Evolutionary conservation across 2,888 invertebrate species (phyloP).

Genomic region (Sesia bembeciformis): DNA sequence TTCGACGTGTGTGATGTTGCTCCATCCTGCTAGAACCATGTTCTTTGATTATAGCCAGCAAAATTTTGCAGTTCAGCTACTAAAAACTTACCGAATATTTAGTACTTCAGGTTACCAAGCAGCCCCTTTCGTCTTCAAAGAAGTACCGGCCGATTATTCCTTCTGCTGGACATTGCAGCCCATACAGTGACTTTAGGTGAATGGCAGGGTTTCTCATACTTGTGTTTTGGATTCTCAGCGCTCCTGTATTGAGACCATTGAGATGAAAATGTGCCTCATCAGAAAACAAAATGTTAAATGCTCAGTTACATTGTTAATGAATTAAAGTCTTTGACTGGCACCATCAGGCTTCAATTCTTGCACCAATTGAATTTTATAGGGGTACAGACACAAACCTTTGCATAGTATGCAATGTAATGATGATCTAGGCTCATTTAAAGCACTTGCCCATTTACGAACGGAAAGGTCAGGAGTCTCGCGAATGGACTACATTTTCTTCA

Average conservation of each 20-base stretch:
- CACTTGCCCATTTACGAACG: slow-evolving; percentile 13
- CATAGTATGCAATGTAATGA: slow-evolving; percentile 9
- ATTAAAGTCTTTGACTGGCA: slow-evolving; percentile 3
- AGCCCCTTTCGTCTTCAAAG: background rate
- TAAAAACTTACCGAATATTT: background rate
- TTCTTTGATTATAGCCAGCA: background rate
- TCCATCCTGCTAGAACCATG: background rate
- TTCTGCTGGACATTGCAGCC: background rate
- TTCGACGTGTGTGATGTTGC: background rate
- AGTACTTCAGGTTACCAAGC: background rate
- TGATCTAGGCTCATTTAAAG: slow-evolving; percentile 7
- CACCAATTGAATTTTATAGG: slow-evolving; percentile 9
- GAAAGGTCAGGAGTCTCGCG: slow-evolving; percentile 10
- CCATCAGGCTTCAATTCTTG: slow-evolving; percentile 6
- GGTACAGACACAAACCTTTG: slow-evolving; percentile 8
- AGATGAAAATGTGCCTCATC: background rate
- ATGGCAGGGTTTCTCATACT: background rate
- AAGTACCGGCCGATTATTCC: no score
- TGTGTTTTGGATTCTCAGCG: background rate
- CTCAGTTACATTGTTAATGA: slow-evolving; percentile 1
- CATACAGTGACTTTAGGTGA: background rate
- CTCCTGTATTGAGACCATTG: background rate
- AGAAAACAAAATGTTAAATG: background rate
- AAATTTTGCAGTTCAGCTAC: background rate
- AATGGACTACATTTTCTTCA: slow-evolving; percentile 11